phyloP scores from a whole-genome alignment of 2,888 invertebrate species.

The Orchesellides sinensis region DNA sequence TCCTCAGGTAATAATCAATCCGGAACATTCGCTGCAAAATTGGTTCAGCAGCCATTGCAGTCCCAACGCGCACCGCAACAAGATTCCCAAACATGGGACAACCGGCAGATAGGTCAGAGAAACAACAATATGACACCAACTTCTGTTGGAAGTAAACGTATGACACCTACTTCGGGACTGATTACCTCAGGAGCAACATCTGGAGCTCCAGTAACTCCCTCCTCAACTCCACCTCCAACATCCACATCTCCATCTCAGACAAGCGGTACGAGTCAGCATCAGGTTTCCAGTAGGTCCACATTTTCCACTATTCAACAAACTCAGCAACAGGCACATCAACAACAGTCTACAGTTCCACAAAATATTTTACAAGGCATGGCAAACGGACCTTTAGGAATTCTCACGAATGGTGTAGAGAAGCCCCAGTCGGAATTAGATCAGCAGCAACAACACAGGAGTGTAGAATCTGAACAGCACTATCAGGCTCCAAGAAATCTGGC shows the following conservation, averaged over 20 bases:
- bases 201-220: slow-evolving; percentile 38
- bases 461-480: slow-evolving; percentile 2
- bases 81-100: slow-evolving; percentile 53
- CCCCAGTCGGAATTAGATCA: neutral
- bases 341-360: slow-evolving; percentile 2
- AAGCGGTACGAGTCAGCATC: neutral
- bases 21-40: slow-evolving; percentile 69
- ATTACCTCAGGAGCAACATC: slow-evolving; percentile 6
- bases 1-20: neutral
- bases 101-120: slow-evolving; percentile 42
- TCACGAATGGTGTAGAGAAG: slow-evolving; percentile 41
- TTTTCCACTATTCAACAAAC: neutral
- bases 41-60: slow-evolving; percentile 48
- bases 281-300: slow-evolving; percentile 1
- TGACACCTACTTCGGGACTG: slow-evolving; percentile 54
- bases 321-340: slow-evolving; percentile 40
- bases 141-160: slow-evolving; percentile 46
- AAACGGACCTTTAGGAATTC: slow-evolving; percentile 49
- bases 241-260: slow-evolving; percentile 29
- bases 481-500: slow-evolving; percentile 61
- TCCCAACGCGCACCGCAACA: slow-evolving; percentile 20
- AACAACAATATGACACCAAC: slow-evolving; percentile 62
- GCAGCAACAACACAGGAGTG: neutral
- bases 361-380: slow-evolving; percentile 13
- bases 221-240: slow-evolving; percentile 50